Base-by-base conservation (phyloP, 2,888 invertebrate species). In the Lymantria dispar region DNA sequence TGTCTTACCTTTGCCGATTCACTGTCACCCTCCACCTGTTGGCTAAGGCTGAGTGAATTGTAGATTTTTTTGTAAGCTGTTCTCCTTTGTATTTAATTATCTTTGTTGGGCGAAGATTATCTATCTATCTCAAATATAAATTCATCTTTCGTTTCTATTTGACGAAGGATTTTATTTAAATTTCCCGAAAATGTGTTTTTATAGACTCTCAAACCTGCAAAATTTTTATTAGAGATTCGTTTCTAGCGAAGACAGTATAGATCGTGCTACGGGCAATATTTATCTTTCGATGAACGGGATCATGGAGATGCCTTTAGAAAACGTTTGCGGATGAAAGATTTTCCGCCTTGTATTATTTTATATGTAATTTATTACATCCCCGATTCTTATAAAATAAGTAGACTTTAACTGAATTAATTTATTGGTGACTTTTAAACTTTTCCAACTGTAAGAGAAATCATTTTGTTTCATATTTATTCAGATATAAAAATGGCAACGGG, bases 261-360 rank as follows among this genome's bases (percentile, higher is more conserved):
- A 82, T 85, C 80, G 78, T 75, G 81, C 80, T 77, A 80, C 76
- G 79, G 70, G 74, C 76, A 82, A 82, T 81, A 85, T 87, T 87
- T 83, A 85, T 87, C 83, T 83, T 79, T 60, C 67, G 62, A 69
- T 62, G 72, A 58, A 66, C 51, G 48, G 60, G 49, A 52, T 60
- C 38, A 52, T 53, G 74, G 78, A 78, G 78, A 80, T 78, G 80
- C 79, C 83, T 85, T 85, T 83, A 82, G 82, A 80, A 85, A 85
- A 78, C 83, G 80, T 81, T 85, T 81, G 81, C 70, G 80, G 76
- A 76, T 81, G 82, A 85, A 84, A 85, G 81, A 81, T 85, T 84
- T n/a, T 78, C 74, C 78, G 81, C 77, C 72, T 85, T 83, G 83
- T 85, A 86, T 86, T 85, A 85, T 87, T 84, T 85, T 79, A 84